phyloP scores from a whole-genome alignment of 2,888 invertebrate genomes.

The Thecocarcelia acutangulata region DNA sequence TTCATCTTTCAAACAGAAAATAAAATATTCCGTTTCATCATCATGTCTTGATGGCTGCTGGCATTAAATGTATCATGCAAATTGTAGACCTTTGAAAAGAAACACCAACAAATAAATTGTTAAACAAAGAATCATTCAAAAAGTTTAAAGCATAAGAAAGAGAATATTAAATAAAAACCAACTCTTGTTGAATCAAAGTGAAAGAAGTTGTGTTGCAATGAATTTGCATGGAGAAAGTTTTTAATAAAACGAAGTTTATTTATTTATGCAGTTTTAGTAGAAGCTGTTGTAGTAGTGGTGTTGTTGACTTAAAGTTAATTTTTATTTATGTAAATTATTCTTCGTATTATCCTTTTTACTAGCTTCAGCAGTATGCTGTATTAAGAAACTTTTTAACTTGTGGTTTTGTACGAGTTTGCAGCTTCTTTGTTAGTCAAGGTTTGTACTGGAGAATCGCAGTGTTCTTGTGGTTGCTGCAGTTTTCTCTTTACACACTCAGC shows the following conservation, averaged over 20 bases:
- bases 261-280: slow-evolving; percentile 34
- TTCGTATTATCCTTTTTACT: slow-evolving; percentile 41
- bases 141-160: slow-evolving; percentile 16
- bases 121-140: slow-evolving; percentile 24
- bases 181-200: slow-evolving; percentile 12
- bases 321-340: slow-evolving; percentile 61
- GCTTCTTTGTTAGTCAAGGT: slow-evolving; percentile 43
- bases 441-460: slow-evolving; percentile 32
- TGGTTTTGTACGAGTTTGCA: slow-evolving; percentile 38
- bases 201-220: slow-evolving; percentile 22
- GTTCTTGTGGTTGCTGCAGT: slow-evolving; percentile 31
- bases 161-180: slow-evolving; percentile 26
- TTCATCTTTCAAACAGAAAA: slow-evolving; percentile 31
- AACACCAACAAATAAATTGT: slow-evolving; percentile 21
- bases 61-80: slow-evolving; percentile 37
- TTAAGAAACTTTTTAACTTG: slow-evolving; percentile 60
- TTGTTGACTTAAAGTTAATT: slow-evolving; percentile 55
- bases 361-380: slow-evolving; percentile 29
- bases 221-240: slow-evolving; percentile 50
- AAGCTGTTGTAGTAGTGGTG: slow-evolving; percentile 24
- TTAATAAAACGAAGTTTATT: slow-evolving; percentile 41
- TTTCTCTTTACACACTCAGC: slow-evolving; percentile 62
- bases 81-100: neutral
- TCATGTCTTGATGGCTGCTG: slow-evolving; percentile 42
- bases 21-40: slow-evolving; percentile 42